Evolutionary conservation across 2,888 invertebrate species (phyloP), one percentile per base, ranked within the genome.

Genomic region (Synanthedon tipuliformis): DNA sequence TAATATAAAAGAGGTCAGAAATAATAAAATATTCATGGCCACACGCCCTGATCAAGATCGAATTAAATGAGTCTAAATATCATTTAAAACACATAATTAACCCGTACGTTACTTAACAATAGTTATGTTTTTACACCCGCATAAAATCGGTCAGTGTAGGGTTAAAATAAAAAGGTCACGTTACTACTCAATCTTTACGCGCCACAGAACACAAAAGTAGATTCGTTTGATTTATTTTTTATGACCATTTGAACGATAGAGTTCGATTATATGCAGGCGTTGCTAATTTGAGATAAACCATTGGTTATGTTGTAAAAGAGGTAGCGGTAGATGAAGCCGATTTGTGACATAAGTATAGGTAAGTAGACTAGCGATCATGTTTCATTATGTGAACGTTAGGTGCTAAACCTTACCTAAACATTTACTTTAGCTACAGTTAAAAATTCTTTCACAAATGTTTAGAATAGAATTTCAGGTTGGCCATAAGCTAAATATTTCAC

Each of bases 141-240:
- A 79, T 78, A 57, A 59, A 67, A 57, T 59, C 59, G 61, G 57
- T 52, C 57, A 60, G 54, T 54, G 57, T 61, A 59, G 60, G 64
- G 60, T 57, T 61, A 59, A 13, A 41, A 51, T 40, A 51, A 56
- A 57, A 57, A 61, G 58, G 59, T 58, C 56, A 53, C 55, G 57
- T 66, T 63, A 68, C 65, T 69, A 69, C 71, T 77, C 73, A 73
- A 78, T 79, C 71, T 72, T 70, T 67, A 63, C 65, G 66, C 65
- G 63, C 59, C 62, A 57, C 51, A 62, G 66, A 63, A 62, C 65
- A 58, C 60, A 63, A 34, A 34, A 34, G 34, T 34, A 65, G 61
- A 58, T 62, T 61, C 66, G 57, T 64, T 66, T 71, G 81, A 83
- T 83, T 81, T 80, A 77, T 79, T 81, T 75, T 81, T 80, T 78